Evolutionary conservation across 2,888 invertebrate genomes (phyloP).

Genomic region (Parnassius smintheus): DNA sequence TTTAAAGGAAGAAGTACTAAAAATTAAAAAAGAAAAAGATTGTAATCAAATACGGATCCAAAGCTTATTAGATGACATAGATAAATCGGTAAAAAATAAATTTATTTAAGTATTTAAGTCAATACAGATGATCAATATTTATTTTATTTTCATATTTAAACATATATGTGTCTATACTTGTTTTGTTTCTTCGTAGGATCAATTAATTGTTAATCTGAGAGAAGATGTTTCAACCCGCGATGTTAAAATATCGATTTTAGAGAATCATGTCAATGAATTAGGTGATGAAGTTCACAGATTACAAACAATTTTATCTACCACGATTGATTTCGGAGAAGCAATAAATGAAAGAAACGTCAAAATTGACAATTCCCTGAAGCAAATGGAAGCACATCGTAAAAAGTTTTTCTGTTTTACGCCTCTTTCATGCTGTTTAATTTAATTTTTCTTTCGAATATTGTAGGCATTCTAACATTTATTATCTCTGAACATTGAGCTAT

Average conservation of each 20-base stretch:
- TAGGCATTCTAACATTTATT: neutral
- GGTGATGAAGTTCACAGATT: conserved; percentile 60
- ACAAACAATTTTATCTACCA: conserved; percentile 48
- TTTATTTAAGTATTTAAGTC: conserved; percentile 2
- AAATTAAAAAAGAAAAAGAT: conserved; percentile 57
- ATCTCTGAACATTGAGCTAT: too few relatives aligned
- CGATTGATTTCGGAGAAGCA: conserved; percentile 56
- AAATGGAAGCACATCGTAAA: conserved; percentile 69
- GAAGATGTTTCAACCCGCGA: conserved; percentile 57
- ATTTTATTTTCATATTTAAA: too few relatives aligned
- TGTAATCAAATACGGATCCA: conserved; percentile 49
- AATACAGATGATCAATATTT: too few relatives aligned
- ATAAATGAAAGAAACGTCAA: conserved; percentile 50
- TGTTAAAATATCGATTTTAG: conserved; percentile 58
- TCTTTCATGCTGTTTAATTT: neutral
- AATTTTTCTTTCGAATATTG: neutral
- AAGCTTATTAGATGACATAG: conserved; percentile 53
- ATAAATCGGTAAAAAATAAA: conserved; percentile 51
- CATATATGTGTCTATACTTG: neutral
- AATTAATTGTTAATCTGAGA: conserved; percentile 46
- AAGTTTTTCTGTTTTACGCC: neutral
- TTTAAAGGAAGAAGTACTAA: conserved; percentile 53
- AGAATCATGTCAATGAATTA: conserved; percentile 66
- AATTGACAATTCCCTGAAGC: conserved; percentile 52
- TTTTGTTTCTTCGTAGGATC: conserved; percentile 49